A percentile compares a stretch with the other conserved stretches of the same genome.
Evolutionary conservation across 2,113 vertebrate species (phyloP).

Genomic region (Rallus limicola): DNA sequence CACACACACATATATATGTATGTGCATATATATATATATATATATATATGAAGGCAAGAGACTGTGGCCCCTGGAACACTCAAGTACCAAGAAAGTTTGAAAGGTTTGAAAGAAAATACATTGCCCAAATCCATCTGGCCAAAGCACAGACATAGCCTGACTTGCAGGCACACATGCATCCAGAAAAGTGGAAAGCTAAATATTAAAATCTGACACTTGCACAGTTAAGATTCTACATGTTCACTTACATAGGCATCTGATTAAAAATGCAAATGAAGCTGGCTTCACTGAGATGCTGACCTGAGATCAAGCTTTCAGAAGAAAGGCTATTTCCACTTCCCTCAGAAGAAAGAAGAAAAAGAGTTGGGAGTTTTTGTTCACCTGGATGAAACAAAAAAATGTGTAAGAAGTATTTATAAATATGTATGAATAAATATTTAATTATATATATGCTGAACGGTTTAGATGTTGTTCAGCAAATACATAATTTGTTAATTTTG

Average conservation of each 20-base stretch:
- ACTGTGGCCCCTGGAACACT: not conserved
- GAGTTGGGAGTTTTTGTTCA: not conserved
- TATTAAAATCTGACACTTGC: not conserved
- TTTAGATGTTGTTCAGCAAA: constrained; percentile 64
- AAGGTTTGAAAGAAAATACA: not conserved
- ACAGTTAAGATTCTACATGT: not conserved
- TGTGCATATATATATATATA: too few species aligned
- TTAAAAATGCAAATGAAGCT: constrained; percentile 50
- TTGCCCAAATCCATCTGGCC: not conserved
- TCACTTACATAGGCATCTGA: constrained; percentile 9
- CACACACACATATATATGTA: too few species aligned
- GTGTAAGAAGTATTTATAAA: constrained; percentile 10
- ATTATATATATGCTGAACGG: constrained; percentile 43
- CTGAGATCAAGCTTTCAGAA: constrained; percentile 24
- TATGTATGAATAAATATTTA: constrained; percentile 52
- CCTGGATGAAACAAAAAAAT: constrained; percentile 17
- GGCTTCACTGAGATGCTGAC: not conserved
- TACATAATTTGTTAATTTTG: constrained; percentile 63
- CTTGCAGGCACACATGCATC: not conserved
- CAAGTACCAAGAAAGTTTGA: not conserved
- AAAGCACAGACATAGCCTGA: not conserved
- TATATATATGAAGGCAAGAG: not conserved
- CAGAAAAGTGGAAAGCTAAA: not conserved
- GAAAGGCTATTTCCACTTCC: not conserved
- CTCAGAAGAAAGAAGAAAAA: not conserved